Base-by-base conservation (phyloP, 2,888 invertebrate genomes). In the Amblyjoppa proteus region DNA sequence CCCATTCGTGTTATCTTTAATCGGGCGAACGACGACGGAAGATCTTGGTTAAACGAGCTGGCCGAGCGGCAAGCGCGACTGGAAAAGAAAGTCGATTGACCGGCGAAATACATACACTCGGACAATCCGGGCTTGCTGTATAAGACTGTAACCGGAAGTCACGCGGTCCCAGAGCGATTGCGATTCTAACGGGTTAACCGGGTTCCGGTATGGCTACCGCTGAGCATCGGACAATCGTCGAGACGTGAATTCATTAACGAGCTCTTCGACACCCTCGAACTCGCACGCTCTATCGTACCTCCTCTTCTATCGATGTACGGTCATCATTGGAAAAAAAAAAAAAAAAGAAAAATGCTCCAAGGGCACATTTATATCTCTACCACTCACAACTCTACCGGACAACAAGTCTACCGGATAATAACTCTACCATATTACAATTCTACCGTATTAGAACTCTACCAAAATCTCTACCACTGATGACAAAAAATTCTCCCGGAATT, bases 91-190 rank as follows among this genome's bases (percentile, higher is more conserved):
- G 85, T 83, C 82, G 66, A 85, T 83, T 75, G 71, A 71, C 71
- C 77, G 34, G 73, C 49, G 34, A 66, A 76, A 76, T 69, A 76
- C 58, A 64, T 74, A 61, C 69, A 31, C 41, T 25, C 49, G 41
- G 31, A 20, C 25, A 34, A 56, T 71, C 7, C 49, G 53, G 71
- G 66, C 61, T 64, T 45, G 68, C 71, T 82, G 64, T 69, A 68
- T 69, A 69, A 83, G 71, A 81, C 76, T 74, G 69, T 77, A 81
- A 86, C 83, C 85, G 85, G 85, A 86, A 86, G 83, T 86, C 85
- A 86, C 83, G 85, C 83, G 83, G 85, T 53, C 69, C 49, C 64
- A 34, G 61, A 64, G 76, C 74, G 77, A 85, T 85, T 85, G 76
- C 80, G 73, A 86, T 86, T 86, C 85, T 86, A 86, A 86, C 80